Conservation (phyloP, 1,140 invertebrate genomes). For the Anadara kagoshimensis region DNA sequence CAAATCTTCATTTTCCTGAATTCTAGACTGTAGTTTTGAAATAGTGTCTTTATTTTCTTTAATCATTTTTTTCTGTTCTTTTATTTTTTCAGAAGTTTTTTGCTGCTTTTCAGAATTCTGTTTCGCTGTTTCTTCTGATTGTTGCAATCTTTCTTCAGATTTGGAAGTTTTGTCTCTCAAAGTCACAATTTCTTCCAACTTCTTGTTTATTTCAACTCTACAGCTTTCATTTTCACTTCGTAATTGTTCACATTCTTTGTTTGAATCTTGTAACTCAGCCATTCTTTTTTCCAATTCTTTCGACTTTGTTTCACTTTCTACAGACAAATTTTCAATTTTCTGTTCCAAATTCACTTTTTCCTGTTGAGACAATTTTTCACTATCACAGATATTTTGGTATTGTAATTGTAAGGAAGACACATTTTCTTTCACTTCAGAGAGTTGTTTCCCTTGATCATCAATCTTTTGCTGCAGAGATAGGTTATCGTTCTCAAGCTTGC, state of each 20-base stretch:
- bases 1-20: too few species aligned
- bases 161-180: slow-evolving; percentile 4
- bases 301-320: neutral
- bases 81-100: neutral
- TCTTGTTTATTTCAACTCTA: neutral
- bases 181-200: slow-evolving; percentile 1
- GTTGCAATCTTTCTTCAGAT: slow-evolving; percentile 22
- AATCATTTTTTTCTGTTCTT: too few species aligned
- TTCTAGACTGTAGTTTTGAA: too few species aligned
- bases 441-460: too few species aligned
- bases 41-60: too few species aligned
- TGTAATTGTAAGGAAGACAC: too few species aligned
- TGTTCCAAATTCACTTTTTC: too few species aligned
- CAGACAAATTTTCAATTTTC: neutral
- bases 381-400: too few species aligned
- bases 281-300: slow-evolving; percentile 18
- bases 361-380: too few species aligned
- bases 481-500: too few species aligned
- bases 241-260: slow-evolving; percentile 18
- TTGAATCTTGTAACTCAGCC: slow-evolving; percentile 7
- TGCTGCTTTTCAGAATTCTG: slow-evolving; percentile 7
- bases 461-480: too few species aligned
- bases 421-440: too few species aligned
- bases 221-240: neutral
- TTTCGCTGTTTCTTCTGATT: slow-evolving; percentile 20